Base-by-base conservation (phyloP, 1,140 invertebrate genomes). In the Parasteatoda tepidariorum region DNA sequence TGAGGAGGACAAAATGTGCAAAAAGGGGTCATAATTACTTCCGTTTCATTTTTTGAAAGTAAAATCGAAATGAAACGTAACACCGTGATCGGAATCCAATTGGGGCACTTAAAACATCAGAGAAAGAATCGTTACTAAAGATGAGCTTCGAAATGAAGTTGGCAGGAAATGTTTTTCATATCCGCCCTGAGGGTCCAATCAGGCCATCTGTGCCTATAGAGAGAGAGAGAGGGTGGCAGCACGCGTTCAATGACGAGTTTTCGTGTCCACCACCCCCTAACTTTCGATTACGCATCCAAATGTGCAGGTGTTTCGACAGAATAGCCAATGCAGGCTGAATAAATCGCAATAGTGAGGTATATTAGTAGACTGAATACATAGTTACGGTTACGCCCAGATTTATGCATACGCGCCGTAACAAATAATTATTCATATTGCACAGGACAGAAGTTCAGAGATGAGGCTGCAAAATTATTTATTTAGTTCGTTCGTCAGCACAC, bases 151-250 rank as follows among this genome's bases (percentile, higher is more conserved):
- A 48, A 48, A 48, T 48, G 38, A 18, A 48, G 38, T 48, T 48
- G 61, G 38, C 74, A 78, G 74, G 74, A 78, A 78, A 78, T 66
- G 74, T 78, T 78, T 78, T 78, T 78, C 74, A 66, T 66, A 78
- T 78, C 68, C 74, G 61, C 74, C 74, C 74, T 64, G 6, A 78
- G 61, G 74, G 74, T 24, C 74, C 74, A 78, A 78, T 78, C 74
- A 66, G 61, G 74, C 74, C 74, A 78, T 78, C 74, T 78, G 74
- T 78, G 74, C 61, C 5, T 30, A 11, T 64, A 64, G 24, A 3
- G 15, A 13, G 59, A 11, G 26, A 6, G 74, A 61, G 74, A 31
- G 59, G 70, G 31, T 61, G 71, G 71, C 30, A 74, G 74, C 74
- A 78, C 61, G 74, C 74, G 74, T 41, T n/a, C 4, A 61, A 78